A percentile compares a stretch with the other conserved stretches of the same genome.
Evolutionary conservation across 1,140 invertebrate genomes (phyloP).

Genomic region (Leucophenga varia): DNA sequence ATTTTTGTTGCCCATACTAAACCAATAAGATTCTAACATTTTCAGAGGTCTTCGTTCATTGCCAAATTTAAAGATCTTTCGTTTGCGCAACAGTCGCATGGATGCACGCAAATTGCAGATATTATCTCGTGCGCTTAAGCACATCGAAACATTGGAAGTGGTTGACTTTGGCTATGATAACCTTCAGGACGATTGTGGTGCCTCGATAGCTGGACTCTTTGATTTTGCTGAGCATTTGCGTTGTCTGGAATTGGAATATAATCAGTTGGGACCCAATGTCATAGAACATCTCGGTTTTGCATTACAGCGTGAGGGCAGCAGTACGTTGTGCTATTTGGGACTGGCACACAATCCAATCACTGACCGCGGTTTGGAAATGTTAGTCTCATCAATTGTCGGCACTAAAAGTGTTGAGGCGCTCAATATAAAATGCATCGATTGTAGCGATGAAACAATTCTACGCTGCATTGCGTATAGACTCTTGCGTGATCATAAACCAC

Average conservation of each 20-base stretch:
- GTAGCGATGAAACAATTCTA: neutral
- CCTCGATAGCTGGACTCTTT: conserved; percentile 22
- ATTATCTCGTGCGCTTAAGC: conserved; percentile 13
- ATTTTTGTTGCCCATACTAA: too few relatives aligned
- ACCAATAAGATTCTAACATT: neutral
- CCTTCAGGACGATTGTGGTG: conserved; percentile 30
- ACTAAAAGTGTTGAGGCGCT: conserved; percentile 27
- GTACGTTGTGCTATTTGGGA: conserved; percentile 29
- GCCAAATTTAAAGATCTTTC: conserved; percentile 29
- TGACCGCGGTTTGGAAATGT: conserved; percentile 2
- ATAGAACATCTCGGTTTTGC: conserved; percentile 21
- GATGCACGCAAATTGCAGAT: conserved; percentile 28
- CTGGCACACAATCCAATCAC: conserved; percentile 29
- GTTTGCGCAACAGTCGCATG: conserved; percentile 38
- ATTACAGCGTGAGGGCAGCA: conserved; percentile 1
- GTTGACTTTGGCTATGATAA: conserved; percentile 40
- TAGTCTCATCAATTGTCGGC: conserved; percentile 15
- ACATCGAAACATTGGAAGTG: conserved; percentile 19
- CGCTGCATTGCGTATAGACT: conserved; percentile 7
- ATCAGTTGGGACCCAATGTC: conserved; percentile 10
- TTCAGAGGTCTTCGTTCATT: conserved; percentile 21
- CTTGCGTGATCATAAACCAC: conserved; percentile 19
- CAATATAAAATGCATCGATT: conserved; percentile 21
- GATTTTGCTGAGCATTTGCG: conserved; percentile 14
- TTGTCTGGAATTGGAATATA: conserved; percentile 33